Evolutionary conservation across 2,113 vertebrate species (phyloP).

Genomic region (Cebus imitator): DNA sequence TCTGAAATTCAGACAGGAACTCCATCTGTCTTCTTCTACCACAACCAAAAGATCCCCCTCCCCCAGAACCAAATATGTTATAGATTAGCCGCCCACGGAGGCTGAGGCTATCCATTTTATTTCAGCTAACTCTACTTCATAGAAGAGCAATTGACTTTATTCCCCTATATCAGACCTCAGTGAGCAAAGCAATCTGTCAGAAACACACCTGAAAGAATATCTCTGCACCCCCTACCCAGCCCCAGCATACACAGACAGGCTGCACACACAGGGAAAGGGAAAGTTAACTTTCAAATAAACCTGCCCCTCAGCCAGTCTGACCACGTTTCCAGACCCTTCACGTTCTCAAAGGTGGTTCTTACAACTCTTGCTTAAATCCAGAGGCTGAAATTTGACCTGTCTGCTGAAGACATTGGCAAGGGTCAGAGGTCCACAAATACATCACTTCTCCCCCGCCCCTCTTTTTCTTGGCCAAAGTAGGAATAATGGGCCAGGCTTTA

Average conservation of each 20-base stretch:
- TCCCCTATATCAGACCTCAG: constrained; percentile 64
- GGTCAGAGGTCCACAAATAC: not conserved
- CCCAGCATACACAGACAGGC: not conserved
- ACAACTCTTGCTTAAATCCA: not conserved
- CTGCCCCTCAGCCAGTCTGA: not conserved
- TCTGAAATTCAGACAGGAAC: not conserved
- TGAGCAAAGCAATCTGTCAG: constrained; percentile 61
- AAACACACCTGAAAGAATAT: not conserved
- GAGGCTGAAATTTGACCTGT: not conserved
- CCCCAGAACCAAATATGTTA: not conserved
- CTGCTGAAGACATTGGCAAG: not conserved
- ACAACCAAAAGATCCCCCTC: constrained; percentile 63
- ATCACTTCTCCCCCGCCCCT: too few relatives aligned
- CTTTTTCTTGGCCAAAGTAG: not conserved
- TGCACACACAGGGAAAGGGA: constrained; percentile 48
- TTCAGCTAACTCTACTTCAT: constrained; percentile 63
- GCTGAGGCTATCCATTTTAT: constrained; percentile 24
- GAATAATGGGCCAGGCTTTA: not conserved
- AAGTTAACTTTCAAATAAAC: constrained; percentile 71
- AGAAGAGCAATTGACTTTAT: constrained; percentile 70
- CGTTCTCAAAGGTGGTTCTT: not conserved
- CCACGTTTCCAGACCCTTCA: not conserved
- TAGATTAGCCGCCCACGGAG: not conserved
- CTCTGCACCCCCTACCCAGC: not conserved
- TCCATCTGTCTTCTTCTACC: constrained; percentile 42